Percentiles rank a stretch among this genome's conserved stretches.
These are phyloP conservation scores for Manacus vitellinus DNA, from an alignment of 2,113 vertebrate genomes.

Conservation along the genomic window DNA sequence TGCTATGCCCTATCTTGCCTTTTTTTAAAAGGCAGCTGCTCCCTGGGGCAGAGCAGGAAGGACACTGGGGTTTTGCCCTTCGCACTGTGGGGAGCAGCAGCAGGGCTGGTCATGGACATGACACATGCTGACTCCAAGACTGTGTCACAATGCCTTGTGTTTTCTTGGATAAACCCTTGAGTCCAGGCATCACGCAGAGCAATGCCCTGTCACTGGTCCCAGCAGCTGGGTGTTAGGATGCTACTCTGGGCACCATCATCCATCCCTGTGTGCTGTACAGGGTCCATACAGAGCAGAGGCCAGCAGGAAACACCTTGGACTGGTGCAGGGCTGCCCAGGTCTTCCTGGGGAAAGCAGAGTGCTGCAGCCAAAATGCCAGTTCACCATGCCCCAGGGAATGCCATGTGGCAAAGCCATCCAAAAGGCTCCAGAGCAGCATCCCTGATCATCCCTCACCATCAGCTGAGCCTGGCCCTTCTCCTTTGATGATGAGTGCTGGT, in stretches of 20 bases:
- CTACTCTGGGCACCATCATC: not conserved
- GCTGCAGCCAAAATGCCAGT: not conserved
- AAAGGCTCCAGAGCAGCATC: not conserved
- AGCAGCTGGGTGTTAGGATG: rapidly evolving
- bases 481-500: not conserved
- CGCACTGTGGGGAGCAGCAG: not conserved
- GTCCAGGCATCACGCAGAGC: not conserved
- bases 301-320: not conserved
- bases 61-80: not conserved
- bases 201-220: not conserved
- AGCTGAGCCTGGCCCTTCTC: not conserved
- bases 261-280: not conserved
- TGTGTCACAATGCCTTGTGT: not conserved
- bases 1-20: not conserved
- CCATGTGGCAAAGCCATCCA: not conserved
- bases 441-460: not conserved
- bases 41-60: not conserved
- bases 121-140: not conserved
- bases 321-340: not conserved
- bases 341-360: not conserved
- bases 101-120: not conserved
- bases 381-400: rapidly evolving
- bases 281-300: not conserved
- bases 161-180: not conserved
- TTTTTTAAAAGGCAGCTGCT: not conserved